Percentiles rank a stretch among this genome's conserved stretches.
phyloP scores from a whole-genome alignment of 2,888 invertebrate species.

The Heteromyza rotundicornis region DNA sequence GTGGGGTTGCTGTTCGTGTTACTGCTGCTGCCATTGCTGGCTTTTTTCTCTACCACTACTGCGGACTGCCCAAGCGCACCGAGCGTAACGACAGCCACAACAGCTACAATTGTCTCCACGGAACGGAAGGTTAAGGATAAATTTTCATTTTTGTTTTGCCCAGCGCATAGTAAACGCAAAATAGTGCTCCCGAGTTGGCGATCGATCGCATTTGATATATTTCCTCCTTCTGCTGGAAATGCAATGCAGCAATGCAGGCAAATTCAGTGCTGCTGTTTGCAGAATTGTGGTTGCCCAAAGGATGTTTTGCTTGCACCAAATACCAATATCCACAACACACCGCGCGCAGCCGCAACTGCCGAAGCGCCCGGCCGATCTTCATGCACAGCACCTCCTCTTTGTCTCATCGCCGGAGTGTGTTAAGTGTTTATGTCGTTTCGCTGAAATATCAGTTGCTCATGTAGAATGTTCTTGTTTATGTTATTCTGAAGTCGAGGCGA shows the following conservation, averaged over 20 bases:
- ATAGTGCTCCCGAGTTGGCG: conserved; percentile 51
- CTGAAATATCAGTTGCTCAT: conserved; percentile 60
- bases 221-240: conserved; percentile 46
- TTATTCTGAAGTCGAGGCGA: no score
- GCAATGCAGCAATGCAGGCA: conserved; percentile 27
- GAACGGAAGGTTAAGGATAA: not conserved
- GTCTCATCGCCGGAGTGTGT: conserved; percentile 17
- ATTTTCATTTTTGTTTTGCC: not conserved
- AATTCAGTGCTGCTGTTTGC: conserved; percentile 18
- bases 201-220: conserved; percentile 59
- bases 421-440: conserved; percentile 57
- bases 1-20: conserved; percentile 13
- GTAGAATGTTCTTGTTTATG: conserved; percentile 40
- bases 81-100: not conserved
- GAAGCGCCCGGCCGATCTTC: conserved; percentile 36
- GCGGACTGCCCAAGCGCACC: not conserved
- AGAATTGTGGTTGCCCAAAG: conserved; percentile 19
- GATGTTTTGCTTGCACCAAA: not conserved
- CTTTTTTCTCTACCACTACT: conserved; percentile 1
- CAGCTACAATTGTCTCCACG: not conserved
- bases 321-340: not conserved
- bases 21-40: not conserved
- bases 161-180: not conserved
- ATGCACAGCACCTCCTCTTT: not conserved
- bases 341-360: not conserved